Evolutionary conservation across 2,888 invertebrate species (phyloP).

Genomic region (Callimorpha dominula): DNA sequence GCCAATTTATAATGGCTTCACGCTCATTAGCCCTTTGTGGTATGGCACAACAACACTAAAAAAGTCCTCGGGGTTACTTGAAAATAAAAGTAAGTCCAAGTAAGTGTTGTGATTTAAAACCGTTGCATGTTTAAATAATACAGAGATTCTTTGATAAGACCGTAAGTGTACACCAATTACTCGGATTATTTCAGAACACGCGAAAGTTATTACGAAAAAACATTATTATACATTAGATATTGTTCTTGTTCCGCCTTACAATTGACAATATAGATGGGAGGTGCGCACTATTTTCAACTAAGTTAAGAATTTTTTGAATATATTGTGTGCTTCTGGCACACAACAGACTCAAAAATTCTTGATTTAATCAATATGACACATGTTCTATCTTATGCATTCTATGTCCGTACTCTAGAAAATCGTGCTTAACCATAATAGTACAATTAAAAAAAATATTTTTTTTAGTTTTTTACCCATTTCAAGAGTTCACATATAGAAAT

Average conservation of each 20-base stretch:
- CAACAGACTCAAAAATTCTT: too few species aligned
- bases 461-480: too few species aligned
- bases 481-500: too few species aligned
- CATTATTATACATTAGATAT: not conserved
- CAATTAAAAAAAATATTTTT: too few species aligned
- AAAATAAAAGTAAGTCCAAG: constrained; percentile 25
- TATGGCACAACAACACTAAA: constrained; percentile 9
- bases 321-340: too few species aligned
- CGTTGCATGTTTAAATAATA: constrained; percentile 47
- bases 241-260: not conserved
- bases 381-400: too few species aligned
- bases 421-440: too few species aligned
- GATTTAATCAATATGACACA: too few species aligned
- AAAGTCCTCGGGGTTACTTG: constrained; percentile 19
- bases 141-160: constrained; percentile 40
- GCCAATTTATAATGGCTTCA: constrained; percentile 6
- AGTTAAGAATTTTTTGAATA: too few species aligned
- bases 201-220: not conserved
- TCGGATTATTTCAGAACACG: not conserved
- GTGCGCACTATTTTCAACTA: too few species aligned
- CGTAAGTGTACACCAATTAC: constrained; percentile 36
- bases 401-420: too few species aligned
- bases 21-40: constrained; percentile 5
- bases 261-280: not conserved
- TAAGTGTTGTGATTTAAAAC: constrained; percentile 23